A percentile compares a stretch with the other conserved stretches of the same genome.
Conservation (phyloP, 2,888 invertebrate species). For the Pedicia rivosa region DNA sequence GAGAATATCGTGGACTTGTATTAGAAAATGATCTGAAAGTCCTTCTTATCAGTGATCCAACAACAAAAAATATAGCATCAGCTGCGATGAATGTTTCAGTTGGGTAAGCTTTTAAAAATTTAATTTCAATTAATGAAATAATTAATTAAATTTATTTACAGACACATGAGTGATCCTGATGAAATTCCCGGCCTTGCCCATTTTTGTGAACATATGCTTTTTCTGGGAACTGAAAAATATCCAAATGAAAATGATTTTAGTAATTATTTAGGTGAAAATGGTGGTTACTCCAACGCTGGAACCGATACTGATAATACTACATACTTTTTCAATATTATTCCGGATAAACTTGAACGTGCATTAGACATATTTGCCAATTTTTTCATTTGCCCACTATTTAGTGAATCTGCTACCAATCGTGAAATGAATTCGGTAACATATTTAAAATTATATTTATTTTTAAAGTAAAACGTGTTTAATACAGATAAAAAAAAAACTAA, state of each 20-base stretch:
- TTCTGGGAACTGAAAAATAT: conserved; percentile 88
- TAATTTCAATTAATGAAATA: too few relatives aligned
- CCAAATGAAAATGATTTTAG: conserved; percentile 83
- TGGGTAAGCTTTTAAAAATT: conserved; percentile 47
- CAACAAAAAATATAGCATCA: conserved; percentile 85
- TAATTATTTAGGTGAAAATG: conserved; percentile 78
- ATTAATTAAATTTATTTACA: too few relatives aligned
- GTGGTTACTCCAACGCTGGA: conserved; percentile 84
- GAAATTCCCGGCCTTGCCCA: conserved; percentile 88
- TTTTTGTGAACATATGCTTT: conserved; percentile 98
- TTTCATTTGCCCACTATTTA: conserved; percentile 85
- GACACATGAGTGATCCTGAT: conserved; percentile 78
- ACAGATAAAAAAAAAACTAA: conserved; percentile 12
- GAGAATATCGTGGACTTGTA: conserved; percentile 73
- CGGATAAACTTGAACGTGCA: conserved; percentile 60
- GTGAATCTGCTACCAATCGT: conserved; percentile 76
- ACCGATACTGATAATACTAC: conserved; percentile 85
- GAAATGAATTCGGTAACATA: conserved; percentile 90
- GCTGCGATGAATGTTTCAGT: conserved; percentile 83
- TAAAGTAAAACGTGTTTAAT: neutral
- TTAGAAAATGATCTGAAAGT: conserved; percentile 78
- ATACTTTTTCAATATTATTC: conserved; percentile 85
- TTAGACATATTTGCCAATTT: conserved; percentile 95
- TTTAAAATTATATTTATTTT: neutral
- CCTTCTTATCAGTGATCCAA: conserved; percentile 75